Evolutionary conservation across 2,888 invertebrate genomes (phyloP), one percentile per base, ranked within the genome.

Genomic region (Pseudoips prasinana): DNA sequence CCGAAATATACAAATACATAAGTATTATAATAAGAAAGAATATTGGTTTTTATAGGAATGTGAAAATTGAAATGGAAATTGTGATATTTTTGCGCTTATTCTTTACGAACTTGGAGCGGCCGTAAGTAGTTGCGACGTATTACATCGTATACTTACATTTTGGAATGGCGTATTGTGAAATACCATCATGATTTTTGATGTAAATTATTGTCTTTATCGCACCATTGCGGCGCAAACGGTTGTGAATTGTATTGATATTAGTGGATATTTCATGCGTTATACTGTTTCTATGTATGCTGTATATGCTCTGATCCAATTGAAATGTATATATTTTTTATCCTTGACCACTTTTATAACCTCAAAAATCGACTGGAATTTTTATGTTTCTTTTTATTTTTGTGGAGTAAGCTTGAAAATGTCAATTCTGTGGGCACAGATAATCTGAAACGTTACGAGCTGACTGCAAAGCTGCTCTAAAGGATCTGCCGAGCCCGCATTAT

Each of bases 401-500:
- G n/a, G n/a, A n/a, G n/a, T n/a, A 14, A 5, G 14, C 3, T 14
- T 14, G 5, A 14, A 14, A 14, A 14, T 14, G 14, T 3, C 14
- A 45, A 47, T 51, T 47, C 56, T 54, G 55, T 69, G 41, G 62
- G 44, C 58, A 33, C 61, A 78, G 78, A 80, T 80, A 74, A 79
- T 71, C 70, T 73, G 71, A 77, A 81, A 82, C 77, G 76, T 69
- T 60, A 75, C 83, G 86, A 88, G 87, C 82, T 76, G 80, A 78
- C 83, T 82, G 79, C 71, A 71, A 82, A 87, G 85, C 87, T 87
- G 87, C 84, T 81, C 67, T 60, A 46, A 68, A 81, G 87, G 87
- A 87, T 86, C 79, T 82, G 86, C 88, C 87, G 82, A 87, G 89
- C 85, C 89, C 85, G 74, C 80, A 82, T 82, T 88, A 89, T 89